Evolutionary conservation across 2,888 invertebrate genomes (phyloP).

Genomic region (Dioctria linearis): DNA sequence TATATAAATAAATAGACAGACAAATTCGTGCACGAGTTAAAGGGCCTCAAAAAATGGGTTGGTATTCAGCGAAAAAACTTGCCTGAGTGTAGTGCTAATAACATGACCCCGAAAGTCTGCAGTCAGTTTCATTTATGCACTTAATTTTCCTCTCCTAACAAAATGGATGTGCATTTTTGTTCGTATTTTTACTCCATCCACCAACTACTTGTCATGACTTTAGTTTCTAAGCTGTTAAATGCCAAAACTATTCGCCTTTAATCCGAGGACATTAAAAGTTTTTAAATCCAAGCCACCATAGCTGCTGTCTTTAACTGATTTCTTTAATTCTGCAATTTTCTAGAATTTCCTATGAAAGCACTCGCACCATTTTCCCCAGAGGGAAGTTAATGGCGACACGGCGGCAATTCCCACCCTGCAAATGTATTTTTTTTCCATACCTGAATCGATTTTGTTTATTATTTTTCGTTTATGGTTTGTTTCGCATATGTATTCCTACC

Average conservation of each 20-base stretch:
- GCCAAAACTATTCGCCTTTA: neutral
- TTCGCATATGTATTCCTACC: constrained; percentile 6
- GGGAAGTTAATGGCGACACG: constrained; percentile 5
- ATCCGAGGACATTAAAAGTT: neutral
- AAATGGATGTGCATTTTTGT: too few relatives aligned
- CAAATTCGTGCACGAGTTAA: too few relatives aligned
- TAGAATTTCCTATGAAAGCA: constrained; percentile 5
- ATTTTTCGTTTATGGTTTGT: constrained; percentile 4
- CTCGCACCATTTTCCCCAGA: neutral
- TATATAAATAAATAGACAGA: too few relatives aligned
- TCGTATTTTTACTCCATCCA: too few relatives aligned
- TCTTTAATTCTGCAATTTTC: constrained; percentile 30
- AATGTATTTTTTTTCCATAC: neutral
- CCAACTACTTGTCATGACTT: constrained; percentile 8
- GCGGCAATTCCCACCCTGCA: neutral
- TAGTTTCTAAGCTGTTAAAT: neutral
- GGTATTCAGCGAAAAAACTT: too few relatives aligned
- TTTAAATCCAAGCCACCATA: too few relatives aligned
- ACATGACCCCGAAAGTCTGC: too few relatives aligned
- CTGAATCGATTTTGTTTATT: constrained; percentile 31
- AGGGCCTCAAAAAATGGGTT: too few relatives aligned
- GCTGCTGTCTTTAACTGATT: neutral
- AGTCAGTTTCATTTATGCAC: too few relatives aligned
- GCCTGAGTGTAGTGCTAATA: too few relatives aligned
- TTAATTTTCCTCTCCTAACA: too few relatives aligned